These are phyloP conservation scores for Pomatorhinus ruficollis DNA, from an alignment of 2,113 vertebrate genomes.

Conservation along the genomic window DNA sequence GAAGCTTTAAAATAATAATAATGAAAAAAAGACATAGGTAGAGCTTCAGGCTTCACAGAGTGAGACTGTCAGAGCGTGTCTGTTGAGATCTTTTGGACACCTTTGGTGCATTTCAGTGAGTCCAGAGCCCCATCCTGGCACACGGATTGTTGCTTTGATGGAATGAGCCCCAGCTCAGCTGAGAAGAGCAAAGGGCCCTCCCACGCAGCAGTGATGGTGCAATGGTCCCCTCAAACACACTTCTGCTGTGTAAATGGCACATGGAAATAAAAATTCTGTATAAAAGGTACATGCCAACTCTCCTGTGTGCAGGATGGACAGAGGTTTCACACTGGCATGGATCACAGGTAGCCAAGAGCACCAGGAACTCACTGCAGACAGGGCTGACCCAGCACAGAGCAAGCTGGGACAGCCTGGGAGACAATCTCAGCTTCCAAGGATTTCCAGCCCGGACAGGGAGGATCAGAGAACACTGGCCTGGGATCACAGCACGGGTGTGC, in stretches of 20 bases:
- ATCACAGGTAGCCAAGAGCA: not conserved
- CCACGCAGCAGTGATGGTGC: not conserved
- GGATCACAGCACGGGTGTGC: fast-evolving
- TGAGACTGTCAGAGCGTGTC: not conserved
- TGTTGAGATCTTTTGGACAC: not conserved
- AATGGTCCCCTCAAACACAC: not conserved
- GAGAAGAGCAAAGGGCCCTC: not conserved
- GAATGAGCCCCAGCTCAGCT: not conserved
- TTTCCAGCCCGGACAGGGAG: not conserved
- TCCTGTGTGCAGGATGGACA: fast-evolving
- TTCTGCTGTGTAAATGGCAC: not conserved
- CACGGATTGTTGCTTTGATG: not conserved
- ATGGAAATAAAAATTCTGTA: not conserved
- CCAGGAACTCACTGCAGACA: not conserved
- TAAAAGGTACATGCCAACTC: not conserved
- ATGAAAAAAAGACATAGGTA: not conserved
- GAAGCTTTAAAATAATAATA: not conserved
- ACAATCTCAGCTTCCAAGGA: not conserved
- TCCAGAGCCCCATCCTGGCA: not conserved
- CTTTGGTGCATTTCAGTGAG: not conserved
- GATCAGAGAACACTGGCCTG: not conserved
- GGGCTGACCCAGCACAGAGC: not conserved
- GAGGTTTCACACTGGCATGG: not conserved
- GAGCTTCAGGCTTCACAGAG: not conserved
- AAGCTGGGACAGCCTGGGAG: not conserved